Percentiles rank a stretch among this genome's conserved stretches.
phyloP scores from a whole-genome alignment of 2,113 vertebrate genomes.

The Corythoichthys haematopterus region DNA sequence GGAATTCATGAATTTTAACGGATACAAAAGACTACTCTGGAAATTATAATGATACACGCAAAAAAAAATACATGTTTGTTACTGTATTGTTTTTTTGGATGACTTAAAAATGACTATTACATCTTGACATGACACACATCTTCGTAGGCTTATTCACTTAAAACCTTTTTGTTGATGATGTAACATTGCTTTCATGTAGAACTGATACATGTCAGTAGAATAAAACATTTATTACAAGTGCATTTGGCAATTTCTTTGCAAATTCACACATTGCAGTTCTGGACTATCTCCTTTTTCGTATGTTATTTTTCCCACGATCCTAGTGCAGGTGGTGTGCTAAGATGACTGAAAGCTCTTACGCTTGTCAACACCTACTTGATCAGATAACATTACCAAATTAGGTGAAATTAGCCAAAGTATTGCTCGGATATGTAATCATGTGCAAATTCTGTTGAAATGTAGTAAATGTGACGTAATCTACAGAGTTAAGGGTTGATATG shows the following conservation, averaged over 20 bases:
- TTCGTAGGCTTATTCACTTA: background rate
- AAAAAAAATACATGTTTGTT: background rate
- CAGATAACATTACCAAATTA: background rate
- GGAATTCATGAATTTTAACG: background rate
- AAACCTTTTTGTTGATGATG: background rate
- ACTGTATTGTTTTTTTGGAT: background rate
- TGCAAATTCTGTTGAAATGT: background rate
- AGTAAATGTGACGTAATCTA: too few species aligned
- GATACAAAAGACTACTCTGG: background rate
- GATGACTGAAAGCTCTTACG: background rate
- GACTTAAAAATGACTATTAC: background rate
- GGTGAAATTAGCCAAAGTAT: background rate
- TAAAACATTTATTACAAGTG: background rate
- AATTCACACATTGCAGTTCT: background rate
- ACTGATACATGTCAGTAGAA: background rate
- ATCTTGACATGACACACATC: too few species aligned
- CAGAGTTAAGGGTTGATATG: too few species aligned
- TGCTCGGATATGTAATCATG: background rate
- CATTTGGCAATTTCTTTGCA: slow-evolving; percentile 15
- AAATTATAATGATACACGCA: background rate
- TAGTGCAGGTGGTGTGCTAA: background rate
- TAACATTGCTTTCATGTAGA: background rate
- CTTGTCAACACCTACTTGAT: background rate
- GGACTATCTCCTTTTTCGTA: slow-evolving; percentile 24
- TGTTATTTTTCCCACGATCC: slow-evolving; percentile 46